These are phyloP conservation scores for Spatulosminthurus flaviceps DNA, from an alignment of 2,888 invertebrate species.

Conservation along the genomic window DNA sequence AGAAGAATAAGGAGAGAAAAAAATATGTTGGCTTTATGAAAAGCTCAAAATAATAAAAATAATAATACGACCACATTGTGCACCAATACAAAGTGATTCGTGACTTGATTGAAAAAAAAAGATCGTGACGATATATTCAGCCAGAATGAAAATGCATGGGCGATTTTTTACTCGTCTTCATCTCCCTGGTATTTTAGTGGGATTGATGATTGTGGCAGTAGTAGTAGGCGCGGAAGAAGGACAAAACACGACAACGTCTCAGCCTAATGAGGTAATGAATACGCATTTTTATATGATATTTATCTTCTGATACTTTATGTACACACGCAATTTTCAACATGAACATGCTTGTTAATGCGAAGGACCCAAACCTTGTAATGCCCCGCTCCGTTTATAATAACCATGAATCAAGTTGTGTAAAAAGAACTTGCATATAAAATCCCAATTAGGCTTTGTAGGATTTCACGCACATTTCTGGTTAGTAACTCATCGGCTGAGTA, in stretches of 20 bases:
- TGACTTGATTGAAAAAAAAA: neutral
- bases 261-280: constrained; percentile 20
- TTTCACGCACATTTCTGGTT: neutral
- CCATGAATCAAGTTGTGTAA: neutral
- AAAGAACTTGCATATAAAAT: neutral
- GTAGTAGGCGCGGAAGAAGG: constrained; percentile 20
- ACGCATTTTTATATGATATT: neutral
- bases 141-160: constrained; percentile 3
- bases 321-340: neutral
- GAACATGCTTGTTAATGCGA: too few relatives aligned
- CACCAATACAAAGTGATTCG: constrained; percentile 22
- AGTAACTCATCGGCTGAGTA: neutral
- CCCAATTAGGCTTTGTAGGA: constrained; percentile 4
- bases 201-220: neutral
- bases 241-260: constrained; percentile 24
- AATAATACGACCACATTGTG: constrained; percentile 11
- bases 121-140: constrained; percentile 13
- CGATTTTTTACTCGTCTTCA: neutral
- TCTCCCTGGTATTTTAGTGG: neutral
- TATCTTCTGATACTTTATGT: neutral
- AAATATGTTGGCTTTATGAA: neutral
- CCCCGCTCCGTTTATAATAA: too few relatives aligned
- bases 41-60: neutral
- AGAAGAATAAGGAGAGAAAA: too few relatives aligned
- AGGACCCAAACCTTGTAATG: constrained; percentile 18